phyloP scores from a whole-genome alignment of 2,797 vertebrate species.

The Alouatta caraya region DNA sequence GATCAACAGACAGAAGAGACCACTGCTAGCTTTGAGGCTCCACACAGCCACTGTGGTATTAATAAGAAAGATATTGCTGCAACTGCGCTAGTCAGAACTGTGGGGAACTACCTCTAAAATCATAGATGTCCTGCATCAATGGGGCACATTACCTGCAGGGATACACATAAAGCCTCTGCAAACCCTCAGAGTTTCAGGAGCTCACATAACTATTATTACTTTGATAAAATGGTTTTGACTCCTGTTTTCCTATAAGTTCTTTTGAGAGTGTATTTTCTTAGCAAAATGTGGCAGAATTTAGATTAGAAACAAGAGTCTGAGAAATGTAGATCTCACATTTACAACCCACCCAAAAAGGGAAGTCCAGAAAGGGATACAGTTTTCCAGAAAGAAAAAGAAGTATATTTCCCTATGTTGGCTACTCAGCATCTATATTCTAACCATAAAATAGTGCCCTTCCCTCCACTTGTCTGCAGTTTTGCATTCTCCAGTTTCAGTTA shows the following conservation, averaged over 20 bases:
- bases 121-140: background rate
- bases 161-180: background rate
- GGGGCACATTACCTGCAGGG: background rate
- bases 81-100: background rate
- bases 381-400: background rate
- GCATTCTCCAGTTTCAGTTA: background rate
- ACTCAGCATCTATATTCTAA: background rate
- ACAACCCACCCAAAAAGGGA: background rate
- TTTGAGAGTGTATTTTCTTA: background rate
- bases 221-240: conserved; percentile 2
- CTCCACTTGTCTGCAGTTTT: background rate
- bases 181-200: background rate
- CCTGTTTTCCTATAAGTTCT: background rate
- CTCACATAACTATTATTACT: background rate
- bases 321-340: background rate
- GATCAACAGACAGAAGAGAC: background rate
- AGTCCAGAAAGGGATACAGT: background rate
- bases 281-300: background rate
- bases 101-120: background rate
- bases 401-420: background rate
- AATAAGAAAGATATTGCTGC: background rate
- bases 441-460: background rate
- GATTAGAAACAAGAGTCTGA: background rate
- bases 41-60: background rate
- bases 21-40: background rate